Base-by-base conservation (phyloP, 2,797 vertebrate genomes). In the Pseudotriccus pelzelni region DNA sequence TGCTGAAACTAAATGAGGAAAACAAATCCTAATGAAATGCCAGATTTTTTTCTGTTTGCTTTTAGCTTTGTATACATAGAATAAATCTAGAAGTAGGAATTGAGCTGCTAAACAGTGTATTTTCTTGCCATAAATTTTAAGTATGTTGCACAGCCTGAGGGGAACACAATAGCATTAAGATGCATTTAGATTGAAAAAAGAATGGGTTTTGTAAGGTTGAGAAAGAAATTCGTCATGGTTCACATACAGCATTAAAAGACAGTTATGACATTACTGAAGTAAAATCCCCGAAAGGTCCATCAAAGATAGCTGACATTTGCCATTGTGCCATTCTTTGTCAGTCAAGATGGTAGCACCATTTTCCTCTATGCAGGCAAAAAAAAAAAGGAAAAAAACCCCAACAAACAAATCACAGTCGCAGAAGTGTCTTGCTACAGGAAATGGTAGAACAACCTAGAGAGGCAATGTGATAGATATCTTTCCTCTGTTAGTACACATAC, bases 151-250 rank as follows among this genome's bases (percentile, higher is more conserved):
- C 30, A 92, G 77, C 49, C 77, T 95, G 32, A 50, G 76, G 47
- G 59, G 59, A 96, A 37, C 82, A 60, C 22, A 76, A 94, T 90
- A 90, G 12, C 20, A 88, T 95, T 94, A 87, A 88, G 79, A 84
- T 56, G 47, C 36, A 92, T 95, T 96, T 96, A 95, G 89, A 87
- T 60, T 92, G 93, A 94, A 94, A 97, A 96, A 94, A 49, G 16
- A 86, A 25, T 72, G 28, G 50, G 70, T 91, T 95, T 83, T 92
- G 34, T 87, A 78, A 66, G 10, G 25, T 43, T 97, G 55, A 93
- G 83, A 89, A 95, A 95, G 36, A 89, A 91, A 93, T 93, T 56
- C 78, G 58, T 69, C 79, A 87, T 3, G 3, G 80, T 85, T 25
- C 88, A 87, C 39, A 76, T 80, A 53, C 9, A 2, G 1, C 49